Evolutionary conservation across 2,888 invertebrate species (phyloP), one percentile per base, ranked within the genome.

Genomic region (Creontiades dilutus): DNA sequence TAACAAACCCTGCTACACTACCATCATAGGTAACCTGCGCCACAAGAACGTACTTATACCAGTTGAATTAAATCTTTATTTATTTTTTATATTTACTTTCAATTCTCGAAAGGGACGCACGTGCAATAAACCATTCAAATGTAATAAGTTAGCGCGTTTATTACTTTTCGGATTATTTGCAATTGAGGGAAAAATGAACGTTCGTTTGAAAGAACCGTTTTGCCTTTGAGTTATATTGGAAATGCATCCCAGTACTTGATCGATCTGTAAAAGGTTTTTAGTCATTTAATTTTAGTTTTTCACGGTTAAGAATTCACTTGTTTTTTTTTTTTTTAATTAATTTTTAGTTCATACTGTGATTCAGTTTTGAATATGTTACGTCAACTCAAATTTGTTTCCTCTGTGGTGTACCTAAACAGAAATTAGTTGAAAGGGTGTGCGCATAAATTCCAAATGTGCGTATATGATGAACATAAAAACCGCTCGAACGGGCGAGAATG

Each of bases 241-340:
- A 57, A 57, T 37, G 37, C 37, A 4, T n/a, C n/a, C n/a, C n/a
- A 16, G 23, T 23, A 11, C 68, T 23, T 11, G 13, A 68, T 27
- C 68, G 68, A 68, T 68, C 68, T 12, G 68, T 23, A 23, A 68
- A 61, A 61, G 14, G 61, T 61, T 61, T 61, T 61, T 52, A 52
- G 52, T 52, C 52, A 52, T 52, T 52, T 52, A 52, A 52, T 52
- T 52, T 52, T 52, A 52, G 16, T 52, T 13, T 14, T 52, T 52
- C 52, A 52, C 52, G 13, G 52, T 52, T 52, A 52, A 52, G 52
- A 52, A 37, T 37, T 37, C 37, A 37, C 37, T 37, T 37, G 37
- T 37, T 37, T n/a, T n/a, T n/a, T n/a, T n/a, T n/a, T n/a, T n/a
- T n/a, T n/a, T 37, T 37, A 37, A 37, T 2, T 37, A 37, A 37